Evolutionary conservation across 2,888 invertebrate species (phyloP).

Genomic region (Terebella lapidaria): DNA sequence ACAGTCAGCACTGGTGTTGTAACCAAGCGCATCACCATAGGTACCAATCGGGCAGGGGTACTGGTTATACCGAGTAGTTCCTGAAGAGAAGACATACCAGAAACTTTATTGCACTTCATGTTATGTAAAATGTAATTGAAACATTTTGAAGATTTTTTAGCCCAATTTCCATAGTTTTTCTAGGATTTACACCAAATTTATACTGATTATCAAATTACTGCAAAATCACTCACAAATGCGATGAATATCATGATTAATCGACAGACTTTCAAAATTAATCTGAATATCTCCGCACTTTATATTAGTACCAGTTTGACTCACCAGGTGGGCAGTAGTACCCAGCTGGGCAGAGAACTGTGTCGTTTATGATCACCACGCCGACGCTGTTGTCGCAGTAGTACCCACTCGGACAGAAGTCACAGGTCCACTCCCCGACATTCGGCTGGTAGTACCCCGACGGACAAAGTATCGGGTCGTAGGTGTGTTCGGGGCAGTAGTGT

Average conservation of each 20-base stretch:
- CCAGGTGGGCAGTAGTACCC: slow-evolving; percentile 47
- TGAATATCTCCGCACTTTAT: too few species aligned
- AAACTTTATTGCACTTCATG: too few species aligned
- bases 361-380: slow-evolving; percentile 38
- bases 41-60: slow-evolving; percentile 40
- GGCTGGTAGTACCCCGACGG: slow-evolving; percentile 47
- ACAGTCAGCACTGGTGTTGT: slow-evolving; percentile 35
- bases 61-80: slow-evolving; percentile 25
- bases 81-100: slow-evolving; percentile 7
- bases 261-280: too few species aligned
- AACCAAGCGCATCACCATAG: slow-evolving; percentile 31
- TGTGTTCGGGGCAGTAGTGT: slow-evolving; percentile 40
- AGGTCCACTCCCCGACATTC: slow-evolving; percentile 32
- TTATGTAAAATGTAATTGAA: too few species aligned
- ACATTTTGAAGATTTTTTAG: too few species aligned
- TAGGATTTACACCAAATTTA: too few species aligned
- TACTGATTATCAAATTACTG: too few species aligned
- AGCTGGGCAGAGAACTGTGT: slow-evolving; percentile 39
- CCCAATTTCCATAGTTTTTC: too few species aligned
- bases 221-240: too few species aligned
- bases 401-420: slow-evolving; percentile 41
- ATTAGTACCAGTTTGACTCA: slow-evolving; percentile 19
- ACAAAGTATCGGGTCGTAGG: slow-evolving; percentile 37
- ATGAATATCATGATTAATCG: too few species aligned
- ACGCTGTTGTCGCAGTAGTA: slow-evolving; percentile 48